Conservation (phyloP, 2,888 invertebrate genomes). For the Cryptocheilus praepositus region DNA sequence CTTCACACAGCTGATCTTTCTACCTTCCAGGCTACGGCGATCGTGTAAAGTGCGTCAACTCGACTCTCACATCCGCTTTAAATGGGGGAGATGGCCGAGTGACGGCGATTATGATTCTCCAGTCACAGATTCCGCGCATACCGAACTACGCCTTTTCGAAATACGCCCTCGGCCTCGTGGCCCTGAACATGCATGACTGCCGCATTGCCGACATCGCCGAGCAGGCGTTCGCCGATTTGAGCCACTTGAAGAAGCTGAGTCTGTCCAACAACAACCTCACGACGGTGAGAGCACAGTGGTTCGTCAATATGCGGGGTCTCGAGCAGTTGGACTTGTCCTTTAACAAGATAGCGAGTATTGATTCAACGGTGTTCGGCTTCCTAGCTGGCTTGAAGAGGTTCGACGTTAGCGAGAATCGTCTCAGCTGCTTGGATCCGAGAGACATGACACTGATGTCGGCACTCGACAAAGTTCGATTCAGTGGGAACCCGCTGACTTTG, state of each 20-base stretch:
- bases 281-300: conserved; percentile 53
- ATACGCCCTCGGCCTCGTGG: conserved; percentile 43
- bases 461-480: conserved; percentile 61
- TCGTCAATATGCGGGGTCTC: conserved; percentile 49
- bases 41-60: conserved; percentile 58
- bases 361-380: conserved; percentile 45
- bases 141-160: conserved; percentile 47
- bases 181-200: conserved; percentile 60
- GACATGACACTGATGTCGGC: conserved; percentile 53
- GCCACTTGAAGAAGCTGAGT: conserved; percentile 54
- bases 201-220: conserved; percentile 46
- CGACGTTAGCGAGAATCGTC: conserved; percentile 59
- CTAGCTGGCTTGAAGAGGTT: conserved; percentile 54
- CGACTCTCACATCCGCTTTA: conserved; percentile 42
- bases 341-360: conserved; percentile 56
- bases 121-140: conserved; percentile 54
- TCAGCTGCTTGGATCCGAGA: conserved; percentile 54
- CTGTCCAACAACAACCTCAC: conserved; percentile 60
- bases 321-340: conserved; percentile 65
- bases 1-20: too few species aligned
- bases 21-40: conserved; percentile 40
- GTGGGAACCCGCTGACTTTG: conserved; percentile 59
- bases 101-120: conserved; percentile 51
- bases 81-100: conserved; percentile 35
- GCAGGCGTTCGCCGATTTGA: conserved; percentile 53